Evolutionary conservation across 2,797 vertebrate species (phyloP).

Genomic region (Artibeus lituratus): DNA sequence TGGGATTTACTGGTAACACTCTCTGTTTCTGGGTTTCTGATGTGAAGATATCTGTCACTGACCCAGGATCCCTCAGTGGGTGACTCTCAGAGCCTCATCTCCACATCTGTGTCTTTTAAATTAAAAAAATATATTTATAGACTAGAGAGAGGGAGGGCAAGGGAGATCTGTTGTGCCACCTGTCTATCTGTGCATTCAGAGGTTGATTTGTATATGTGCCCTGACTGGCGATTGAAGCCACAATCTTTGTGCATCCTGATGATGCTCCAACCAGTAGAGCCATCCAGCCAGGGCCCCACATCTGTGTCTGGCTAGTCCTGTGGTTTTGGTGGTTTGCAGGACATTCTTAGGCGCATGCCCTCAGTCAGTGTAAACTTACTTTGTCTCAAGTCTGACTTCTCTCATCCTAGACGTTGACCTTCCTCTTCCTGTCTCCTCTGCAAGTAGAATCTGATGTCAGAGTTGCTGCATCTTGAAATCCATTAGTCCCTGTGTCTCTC

Average conservation of each 20-base stretch:
- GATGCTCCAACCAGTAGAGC: not conserved
- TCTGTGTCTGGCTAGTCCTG: not conserved
- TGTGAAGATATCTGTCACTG: not conserved
- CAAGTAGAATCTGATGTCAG: not conserved
- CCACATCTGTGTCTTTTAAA: not conserved
- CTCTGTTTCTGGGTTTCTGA: not conserved
- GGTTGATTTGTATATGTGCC: not conserved
- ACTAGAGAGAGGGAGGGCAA: not conserved
- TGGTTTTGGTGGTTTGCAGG: not conserved
- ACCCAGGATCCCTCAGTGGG: not conserved
- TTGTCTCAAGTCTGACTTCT: not conserved
- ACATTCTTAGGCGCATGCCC: not conserved
- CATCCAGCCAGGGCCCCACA: not conserved
- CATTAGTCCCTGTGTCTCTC: not conserved
- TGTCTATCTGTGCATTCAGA: not conserved
- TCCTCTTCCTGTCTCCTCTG: not conserved
- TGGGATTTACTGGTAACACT: not conserved
- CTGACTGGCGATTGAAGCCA: not conserved
- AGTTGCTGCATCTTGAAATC: not conserved
- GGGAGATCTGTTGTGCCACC: not conserved
- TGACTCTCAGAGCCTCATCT: not conserved
- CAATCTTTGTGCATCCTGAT: not conserved
- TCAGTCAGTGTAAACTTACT: not conserved
- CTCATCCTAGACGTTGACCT: not conserved
- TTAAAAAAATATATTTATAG: not conserved